Evolutionary conservation across 2,797 vertebrate genomes (phyloP).

Genomic region (Nyctalus aviator): DNA sequence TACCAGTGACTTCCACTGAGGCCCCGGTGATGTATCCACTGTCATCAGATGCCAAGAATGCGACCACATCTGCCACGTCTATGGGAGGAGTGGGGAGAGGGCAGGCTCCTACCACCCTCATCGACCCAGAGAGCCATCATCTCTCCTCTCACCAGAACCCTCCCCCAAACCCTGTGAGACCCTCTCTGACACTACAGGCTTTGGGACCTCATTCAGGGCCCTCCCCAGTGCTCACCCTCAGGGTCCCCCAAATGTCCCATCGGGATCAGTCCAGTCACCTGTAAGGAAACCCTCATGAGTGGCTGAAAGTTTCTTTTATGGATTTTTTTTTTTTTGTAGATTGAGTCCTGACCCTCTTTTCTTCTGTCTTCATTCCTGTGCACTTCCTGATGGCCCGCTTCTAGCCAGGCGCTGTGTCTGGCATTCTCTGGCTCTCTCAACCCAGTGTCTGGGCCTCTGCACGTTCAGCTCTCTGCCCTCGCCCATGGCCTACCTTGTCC

Average conservation of each 20-base stretch:
- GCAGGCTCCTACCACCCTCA: not conserved
- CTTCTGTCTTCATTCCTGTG: not conserved
- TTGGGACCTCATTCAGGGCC: not conserved
- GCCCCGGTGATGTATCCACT: conserved; percentile 93
- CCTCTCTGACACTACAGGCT: not conserved
- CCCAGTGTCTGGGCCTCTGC: not conserved
- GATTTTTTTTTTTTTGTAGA: not conserved
- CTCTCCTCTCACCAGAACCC: not conserved
- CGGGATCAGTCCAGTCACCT: conserved; percentile 90
- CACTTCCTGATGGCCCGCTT: not conserved
- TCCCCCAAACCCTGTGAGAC: not conserved
- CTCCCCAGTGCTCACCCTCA: conserved; percentile 86
- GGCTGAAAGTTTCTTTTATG: conserved; percentile 25
- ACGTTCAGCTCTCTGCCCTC: not conserved
- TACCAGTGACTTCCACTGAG: conserved; percentile 94
- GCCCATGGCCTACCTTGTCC: conserved; percentile 87
- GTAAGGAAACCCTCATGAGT: conserved; percentile 59
- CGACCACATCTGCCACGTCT: conserved; percentile 94
- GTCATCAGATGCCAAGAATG: conserved; percentile 94
- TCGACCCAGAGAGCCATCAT: not conserved
- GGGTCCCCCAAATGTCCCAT: conserved; percentile 91
- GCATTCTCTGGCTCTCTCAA: not conserved
- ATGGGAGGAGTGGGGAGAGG: not conserved
- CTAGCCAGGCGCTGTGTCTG: not conserved
- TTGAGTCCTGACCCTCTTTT: not conserved